These are phyloP conservation scores for Lophochroa leadbeateri DNA, from an alignment of 2,113 vertebrate species.

Conservation along the genomic window DNA sequence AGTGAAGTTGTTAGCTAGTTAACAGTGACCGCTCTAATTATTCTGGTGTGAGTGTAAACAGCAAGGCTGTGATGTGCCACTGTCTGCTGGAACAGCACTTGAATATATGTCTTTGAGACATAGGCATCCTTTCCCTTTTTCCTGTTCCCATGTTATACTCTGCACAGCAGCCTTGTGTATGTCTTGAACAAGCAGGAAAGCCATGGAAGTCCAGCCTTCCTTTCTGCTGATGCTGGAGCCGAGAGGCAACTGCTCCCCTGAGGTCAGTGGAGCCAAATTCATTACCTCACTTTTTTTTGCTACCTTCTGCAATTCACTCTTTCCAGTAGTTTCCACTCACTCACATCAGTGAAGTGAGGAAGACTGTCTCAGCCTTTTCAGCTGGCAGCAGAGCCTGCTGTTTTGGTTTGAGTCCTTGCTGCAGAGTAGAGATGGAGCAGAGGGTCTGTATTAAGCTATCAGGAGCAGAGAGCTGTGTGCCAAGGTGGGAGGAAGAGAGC, in stretches of 20 bases:
- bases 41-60: slow-evolving; percentile 28
- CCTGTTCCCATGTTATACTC: neutral
- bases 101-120: neutral
- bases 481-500: neutral
- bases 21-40: slow-evolving; percentile 44
- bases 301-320: neutral
- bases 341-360: neutral
- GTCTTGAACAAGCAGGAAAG: neutral
- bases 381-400: neutral
- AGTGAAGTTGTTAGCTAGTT: slow-evolving; percentile 22
- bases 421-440: neutral
- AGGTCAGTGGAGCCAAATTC: neutral
- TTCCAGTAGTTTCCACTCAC: neutral
- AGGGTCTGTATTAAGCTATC: neutral
- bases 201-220: neutral
- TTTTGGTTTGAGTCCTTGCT: neutral
- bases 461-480: neutral
- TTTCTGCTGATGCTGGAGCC: neutral
- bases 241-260: neutral
- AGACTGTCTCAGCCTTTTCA: neutral
- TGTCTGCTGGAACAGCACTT: neutral
- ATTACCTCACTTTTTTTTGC: neutral
- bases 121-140: neutral
- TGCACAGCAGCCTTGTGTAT: neutral
- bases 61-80: neutral